Percentiles rank a stretch among this genome's conserved stretches.
These are phyloP conservation scores for Drosophila micromelanica DNA, from an alignment of 1,140 invertebrate genomes.

Conservation along the genomic window DNA sequence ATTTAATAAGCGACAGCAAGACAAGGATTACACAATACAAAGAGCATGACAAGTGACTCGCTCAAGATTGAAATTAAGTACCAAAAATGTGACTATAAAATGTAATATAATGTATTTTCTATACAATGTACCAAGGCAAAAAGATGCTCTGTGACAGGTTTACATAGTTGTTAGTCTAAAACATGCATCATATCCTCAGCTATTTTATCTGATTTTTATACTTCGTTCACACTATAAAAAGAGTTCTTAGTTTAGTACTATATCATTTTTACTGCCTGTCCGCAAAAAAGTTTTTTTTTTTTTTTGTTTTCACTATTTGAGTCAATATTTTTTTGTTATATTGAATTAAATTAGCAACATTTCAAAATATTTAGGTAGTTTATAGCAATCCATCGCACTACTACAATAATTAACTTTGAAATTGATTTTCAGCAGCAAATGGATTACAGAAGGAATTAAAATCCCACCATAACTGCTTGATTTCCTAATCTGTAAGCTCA, in stretches of 20 bases:
- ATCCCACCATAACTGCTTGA: slow-evolving; percentile 14
- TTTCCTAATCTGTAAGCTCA: slow-evolving; percentile 14
- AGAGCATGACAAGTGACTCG: slow-evolving; percentile 50
- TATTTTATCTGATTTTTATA: too few relatives aligned
- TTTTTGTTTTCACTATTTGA: too few relatives aligned
- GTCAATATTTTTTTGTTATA: too few relatives aligned
- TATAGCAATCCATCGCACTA: background rate
- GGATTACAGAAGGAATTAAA: slow-evolving; percentile 2
- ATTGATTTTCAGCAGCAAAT: slow-evolving; percentile 10
- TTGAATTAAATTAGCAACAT: too few relatives aligned
- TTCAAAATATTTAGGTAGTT: too few relatives aligned
- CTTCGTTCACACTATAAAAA: too few relatives aligned
- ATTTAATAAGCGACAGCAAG: slow-evolving; percentile 70
- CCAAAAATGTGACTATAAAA: slow-evolving; percentile 51
- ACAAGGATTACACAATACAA: slow-evolving; percentile 58
- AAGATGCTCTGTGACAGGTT: too few relatives aligned
- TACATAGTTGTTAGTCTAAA: too few relatives aligned
- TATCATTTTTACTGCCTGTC: too few relatives aligned
- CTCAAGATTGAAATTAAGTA: slow-evolving; percentile 64
- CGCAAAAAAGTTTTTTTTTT: too few relatives aligned
- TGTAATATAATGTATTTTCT: slow-evolving; percentile 14
- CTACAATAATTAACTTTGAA: slow-evolving; percentile 3
- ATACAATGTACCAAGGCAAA: background rate
- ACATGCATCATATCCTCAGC: too few relatives aligned
- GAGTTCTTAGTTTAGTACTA: too few relatives aligned